Conservation (phyloP, 2,888 invertebrate genomes). For the Sarcophaga caerulescens region DNA sequence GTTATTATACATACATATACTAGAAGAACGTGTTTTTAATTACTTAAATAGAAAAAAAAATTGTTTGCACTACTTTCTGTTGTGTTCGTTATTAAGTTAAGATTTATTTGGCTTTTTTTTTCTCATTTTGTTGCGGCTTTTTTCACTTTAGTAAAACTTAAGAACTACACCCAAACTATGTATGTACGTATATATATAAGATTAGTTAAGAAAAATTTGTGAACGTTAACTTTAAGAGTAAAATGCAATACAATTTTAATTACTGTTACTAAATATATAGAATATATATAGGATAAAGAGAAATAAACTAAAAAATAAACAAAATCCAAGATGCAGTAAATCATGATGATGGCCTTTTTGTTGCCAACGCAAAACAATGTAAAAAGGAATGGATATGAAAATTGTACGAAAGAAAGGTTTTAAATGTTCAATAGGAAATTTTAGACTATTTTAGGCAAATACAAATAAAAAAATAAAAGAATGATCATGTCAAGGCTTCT, state of each 20-base stretch:
- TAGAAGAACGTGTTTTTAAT: conserved; percentile 32
- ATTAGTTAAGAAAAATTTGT: conserved; percentile 57
- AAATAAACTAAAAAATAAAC: conserved; percentile 5
- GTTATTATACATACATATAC: conserved; percentile 29
- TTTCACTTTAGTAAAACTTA: conserved; percentile 49
- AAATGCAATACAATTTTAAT: conserved; percentile 58
- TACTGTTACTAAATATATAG: conserved; percentile 45
- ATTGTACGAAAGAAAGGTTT: conserved; percentile 2
- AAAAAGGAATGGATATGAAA: conserved; percentile 44
- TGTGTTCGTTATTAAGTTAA: conserved; percentile 42
- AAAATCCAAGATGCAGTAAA: conserved; percentile 63
- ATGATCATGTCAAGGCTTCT: conserved; percentile 13
- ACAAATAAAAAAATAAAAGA: conserved; percentile 13
- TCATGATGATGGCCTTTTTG: conserved; percentile 6
- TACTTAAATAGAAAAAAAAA: conserved; percentile 38
- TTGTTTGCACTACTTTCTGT: conserved; percentile 41
- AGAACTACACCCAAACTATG: conserved; percentile 44
- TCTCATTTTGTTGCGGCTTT: neutral
- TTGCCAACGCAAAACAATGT: conserved; percentile 33
- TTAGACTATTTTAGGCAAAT: conserved; percentile 21
- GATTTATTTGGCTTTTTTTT: conserved; percentile 61
- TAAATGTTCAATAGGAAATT: conserved; percentile 11
- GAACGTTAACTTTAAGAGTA: conserved; percentile 42
- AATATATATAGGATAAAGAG: neutral
- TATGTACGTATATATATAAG: conserved; percentile 26